phyloP scores from a whole-genome alignment of 2,797 vertebrate species.

The Yasuhikotakia modesta region DNA sequence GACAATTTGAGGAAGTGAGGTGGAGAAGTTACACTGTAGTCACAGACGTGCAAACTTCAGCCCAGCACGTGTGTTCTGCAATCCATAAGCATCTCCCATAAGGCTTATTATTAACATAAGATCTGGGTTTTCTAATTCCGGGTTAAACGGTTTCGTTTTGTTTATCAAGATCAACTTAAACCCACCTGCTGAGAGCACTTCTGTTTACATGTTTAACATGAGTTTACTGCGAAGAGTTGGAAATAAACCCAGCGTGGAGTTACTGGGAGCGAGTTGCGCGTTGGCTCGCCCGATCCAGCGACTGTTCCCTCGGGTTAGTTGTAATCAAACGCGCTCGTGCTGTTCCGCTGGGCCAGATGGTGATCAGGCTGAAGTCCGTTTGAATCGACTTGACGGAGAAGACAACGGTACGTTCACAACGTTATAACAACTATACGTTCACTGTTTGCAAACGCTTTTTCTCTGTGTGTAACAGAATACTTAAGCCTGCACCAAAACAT shows the following conservation, averaged over 20 bases:
- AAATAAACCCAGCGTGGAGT: background rate
- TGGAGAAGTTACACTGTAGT: too few species aligned
- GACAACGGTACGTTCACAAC: slow-evolving; percentile 69
- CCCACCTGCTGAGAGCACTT: background rate
- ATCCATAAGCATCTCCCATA: background rate
- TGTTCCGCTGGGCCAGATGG: slow-evolving; percentile 43
- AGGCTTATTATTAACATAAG: slow-evolving; percentile 21
- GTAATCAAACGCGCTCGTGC: slow-evolving; percentile 34
- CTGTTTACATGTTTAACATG: background rate
- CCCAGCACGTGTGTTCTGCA: background rate
- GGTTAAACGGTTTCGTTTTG: background rate
- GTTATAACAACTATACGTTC: background rate
- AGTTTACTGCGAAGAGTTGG: background rate
- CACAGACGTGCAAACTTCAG: too few species aligned
- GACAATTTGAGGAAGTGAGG: too few species aligned
- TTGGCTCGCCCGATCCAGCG: background rate
- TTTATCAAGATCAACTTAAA: background rate
- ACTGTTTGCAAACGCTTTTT: background rate
- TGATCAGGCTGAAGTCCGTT: slow-evolving; percentile 66
- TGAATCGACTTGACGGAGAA: slow-evolving; percentile 66
- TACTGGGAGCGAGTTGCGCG: background rate
- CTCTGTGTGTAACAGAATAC: background rate
- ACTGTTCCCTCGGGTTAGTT: background rate
- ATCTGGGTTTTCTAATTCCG: slow-evolving; percentile 15
- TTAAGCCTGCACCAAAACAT: too few species aligned